A percentile compares a stretch with the other conserved stretches of the same genome.
Evolutionary conservation across 2,888 invertebrate species (phyloP).

Genomic region (Vannuccia rotundouncinata): DNA sequence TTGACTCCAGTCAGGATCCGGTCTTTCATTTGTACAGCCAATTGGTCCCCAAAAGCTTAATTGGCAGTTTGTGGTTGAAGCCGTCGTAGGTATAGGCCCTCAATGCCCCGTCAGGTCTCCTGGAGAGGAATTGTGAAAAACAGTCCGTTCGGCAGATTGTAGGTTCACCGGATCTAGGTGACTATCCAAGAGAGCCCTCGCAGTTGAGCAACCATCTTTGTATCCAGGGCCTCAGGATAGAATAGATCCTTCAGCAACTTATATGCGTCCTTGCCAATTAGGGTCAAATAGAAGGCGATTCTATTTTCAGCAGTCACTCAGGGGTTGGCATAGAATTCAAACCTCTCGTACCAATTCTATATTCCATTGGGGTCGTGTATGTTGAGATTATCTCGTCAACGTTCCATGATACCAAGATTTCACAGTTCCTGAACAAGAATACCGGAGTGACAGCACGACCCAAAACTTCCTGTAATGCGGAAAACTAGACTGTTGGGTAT

Average conservation of each 20-base stretch:
- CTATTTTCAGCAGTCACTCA: neutral
- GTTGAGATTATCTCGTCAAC: neutral
- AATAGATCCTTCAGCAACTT: neutral
- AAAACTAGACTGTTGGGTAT: neutral
- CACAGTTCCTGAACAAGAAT: neutral
- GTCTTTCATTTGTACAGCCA: neutral
- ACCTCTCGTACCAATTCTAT: neutral
- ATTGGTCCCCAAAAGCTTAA: neutral
- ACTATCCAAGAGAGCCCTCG: neutral
- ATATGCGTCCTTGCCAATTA: neutral
- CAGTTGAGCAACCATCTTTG: neutral
- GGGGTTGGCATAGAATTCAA: neutral
- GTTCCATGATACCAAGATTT: neutral
- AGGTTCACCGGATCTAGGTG: neutral
- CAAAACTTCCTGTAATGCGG: neutral
- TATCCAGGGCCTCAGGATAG: neutral
- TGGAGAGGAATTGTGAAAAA: neutral
- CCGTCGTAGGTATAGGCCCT: neutral
- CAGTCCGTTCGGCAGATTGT: neutral
- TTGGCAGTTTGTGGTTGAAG: neutral
- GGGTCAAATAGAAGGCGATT: neutral
- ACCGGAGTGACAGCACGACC: neutral
- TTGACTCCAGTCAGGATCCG: neutral
- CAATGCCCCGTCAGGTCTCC: neutral
- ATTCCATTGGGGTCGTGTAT: neutral